Percentiles rank a stretch among this genome's conserved stretches.
These are phyloP conservation scores for Bujurquina vittata DNA, from an alignment of 2,113 vertebrate species.

Conservation along the genomic window DNA sequence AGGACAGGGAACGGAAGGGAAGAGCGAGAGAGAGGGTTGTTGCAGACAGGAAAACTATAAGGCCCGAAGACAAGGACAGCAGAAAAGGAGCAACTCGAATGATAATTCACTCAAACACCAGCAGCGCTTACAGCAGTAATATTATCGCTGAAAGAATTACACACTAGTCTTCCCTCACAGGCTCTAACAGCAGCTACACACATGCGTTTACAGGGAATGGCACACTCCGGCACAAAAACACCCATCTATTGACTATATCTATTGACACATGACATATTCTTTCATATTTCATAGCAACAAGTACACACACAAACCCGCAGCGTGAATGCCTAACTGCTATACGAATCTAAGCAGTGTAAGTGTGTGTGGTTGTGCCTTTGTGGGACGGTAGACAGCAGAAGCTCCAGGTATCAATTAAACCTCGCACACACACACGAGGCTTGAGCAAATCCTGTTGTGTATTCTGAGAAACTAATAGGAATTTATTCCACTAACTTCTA, in stretches of 20 bases:
- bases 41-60: constrained; percentile 15
- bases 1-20: background rate
- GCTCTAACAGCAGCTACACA: constrained; percentile 22
- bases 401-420: background rate
- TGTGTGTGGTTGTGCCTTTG: background rate
- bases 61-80: constrained; percentile 14
- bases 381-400: background rate
- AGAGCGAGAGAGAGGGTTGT: background rate
- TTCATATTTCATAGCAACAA: background rate
- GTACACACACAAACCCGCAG: too few species aligned
- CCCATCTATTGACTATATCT: background rate
- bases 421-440: background rate
- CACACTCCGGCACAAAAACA: constrained; percentile 1
- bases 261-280: background rate
- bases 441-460: constrained; percentile 36
- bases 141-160: constrained; percentile 49
- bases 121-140: constrained; percentile 41
- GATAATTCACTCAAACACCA: constrained; percentile 56
- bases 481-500: constrained; percentile 57
- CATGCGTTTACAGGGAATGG: constrained; percentile 10
- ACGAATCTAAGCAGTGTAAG: background rate
- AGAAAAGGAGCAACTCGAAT: constrained; percentile 37
- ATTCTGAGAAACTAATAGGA: constrained; percentile 54
- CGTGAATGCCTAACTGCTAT: too few species aligned
- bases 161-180: constrained; percentile 30